phyloP scores from a whole-genome alignment of 2,113 vertebrate species.

The Hyla sarda region DNA sequence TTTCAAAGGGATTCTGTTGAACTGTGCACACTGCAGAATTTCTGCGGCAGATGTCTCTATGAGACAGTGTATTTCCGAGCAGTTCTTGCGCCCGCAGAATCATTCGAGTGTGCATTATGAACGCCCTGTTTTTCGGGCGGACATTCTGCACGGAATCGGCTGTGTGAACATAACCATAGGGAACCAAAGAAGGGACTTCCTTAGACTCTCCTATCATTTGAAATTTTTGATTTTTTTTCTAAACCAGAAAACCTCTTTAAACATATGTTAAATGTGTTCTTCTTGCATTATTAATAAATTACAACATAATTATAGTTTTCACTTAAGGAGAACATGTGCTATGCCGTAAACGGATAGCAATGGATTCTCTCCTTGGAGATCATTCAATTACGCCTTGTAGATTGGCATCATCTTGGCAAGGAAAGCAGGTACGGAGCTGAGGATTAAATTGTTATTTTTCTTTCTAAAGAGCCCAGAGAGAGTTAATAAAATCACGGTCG shows the following conservation, averaged over 20 bases:
- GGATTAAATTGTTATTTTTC: neutral
- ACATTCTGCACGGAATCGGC: too few relatives aligned
- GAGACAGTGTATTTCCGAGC: too few relatives aligned
- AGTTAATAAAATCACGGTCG: neutral
- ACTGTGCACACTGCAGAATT: too few relatives aligned
- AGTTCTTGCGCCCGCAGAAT: too few relatives aligned
- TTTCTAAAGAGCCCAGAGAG: slow-evolving; percentile 8
- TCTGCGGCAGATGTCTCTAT: too few relatives aligned
- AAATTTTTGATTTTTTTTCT: neutral
- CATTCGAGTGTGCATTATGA: too few relatives aligned
- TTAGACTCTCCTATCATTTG: too few relatives aligned
- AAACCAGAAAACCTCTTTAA: neutral
- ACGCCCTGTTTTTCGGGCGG: too few relatives aligned
- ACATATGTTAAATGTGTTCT: neutral
- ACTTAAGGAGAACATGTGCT: slow-evolving; percentile 8
- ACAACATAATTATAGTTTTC: slow-evolving; percentile 22
- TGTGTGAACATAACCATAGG: too few relatives aligned
- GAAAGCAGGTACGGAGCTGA: neutral
- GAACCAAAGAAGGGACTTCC: too few relatives aligned
- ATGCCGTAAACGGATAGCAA: neutral
- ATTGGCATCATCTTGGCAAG: neutral
- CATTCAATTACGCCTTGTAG: neutral
- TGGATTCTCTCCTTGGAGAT: neutral
- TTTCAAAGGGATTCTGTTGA: too few relatives aligned
- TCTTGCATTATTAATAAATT: slow-evolving; percentile 21